Evolutionary conservation across 2,888 invertebrate species (phyloP), one percentile per base, ranked within the genome.

Genomic region (Drosophila kanekoi): DNA sequence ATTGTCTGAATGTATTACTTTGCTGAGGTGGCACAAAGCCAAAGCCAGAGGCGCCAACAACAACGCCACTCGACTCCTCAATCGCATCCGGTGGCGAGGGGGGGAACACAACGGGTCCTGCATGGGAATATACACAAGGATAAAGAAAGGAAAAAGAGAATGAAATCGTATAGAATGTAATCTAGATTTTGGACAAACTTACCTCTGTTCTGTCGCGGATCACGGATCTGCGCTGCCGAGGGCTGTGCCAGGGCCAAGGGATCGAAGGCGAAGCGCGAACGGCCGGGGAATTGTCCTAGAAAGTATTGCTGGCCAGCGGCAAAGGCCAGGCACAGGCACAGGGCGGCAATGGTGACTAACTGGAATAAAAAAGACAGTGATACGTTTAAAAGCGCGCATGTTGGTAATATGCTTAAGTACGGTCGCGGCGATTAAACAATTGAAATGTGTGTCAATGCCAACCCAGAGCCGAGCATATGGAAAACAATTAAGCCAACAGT

Each of bases 71-170:
- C 79, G 95, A 95, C 92, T 95, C 95, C 72, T 94, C 93, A 44
- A 95, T 94, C 80, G 95, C 95, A 69, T 95, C 94, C 80, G 94
- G 93, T 9, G 95, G 95, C 23, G 95, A 94, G 64, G 94, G 94
- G 38, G 96, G 96, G 93, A 97, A 97, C 53, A 96, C 94, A 52
- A 97, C 96, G 68, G 97, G 97, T 84, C 97, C 97, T 95, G 77
- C 41, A 72, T 77, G 4, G 18, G 4, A 57, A n/a, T 63, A 51
- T 4, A 59, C 9, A 16, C 0, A 20, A 44, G 3, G 8, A 28
- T 28, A 35, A 8, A 18, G 8, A 37, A n/a, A 18, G 4, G 18
- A 1, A 14, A 20, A 18, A 20, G 4, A 28, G 3, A 40, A 10
- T 18, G 9, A 38, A n/a, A 40, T 10, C 14, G 5, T 4, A 23